Evolutionary conservation across 2,888 invertebrate species (phyloP).

Genomic region (Abscondita cerata): DNA sequence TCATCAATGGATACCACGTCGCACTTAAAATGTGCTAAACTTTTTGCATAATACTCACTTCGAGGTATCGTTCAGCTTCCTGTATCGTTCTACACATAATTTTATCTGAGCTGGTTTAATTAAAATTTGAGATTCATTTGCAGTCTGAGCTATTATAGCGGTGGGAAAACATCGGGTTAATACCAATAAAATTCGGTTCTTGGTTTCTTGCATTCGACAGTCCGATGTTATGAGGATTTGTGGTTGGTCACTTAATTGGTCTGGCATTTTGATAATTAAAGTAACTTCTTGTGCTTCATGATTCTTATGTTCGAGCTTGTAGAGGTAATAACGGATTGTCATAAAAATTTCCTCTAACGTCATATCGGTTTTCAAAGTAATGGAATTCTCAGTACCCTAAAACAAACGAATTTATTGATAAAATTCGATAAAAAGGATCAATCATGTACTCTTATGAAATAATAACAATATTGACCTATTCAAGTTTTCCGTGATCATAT

Average conservation of each 20-base stretch:
- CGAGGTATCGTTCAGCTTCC: not conserved
- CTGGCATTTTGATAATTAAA: not conserved
- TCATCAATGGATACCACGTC: too few relatives aligned
- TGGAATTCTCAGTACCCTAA: slow-evolving; percentile 34
- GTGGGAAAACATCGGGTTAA: slow-evolving; percentile 19
- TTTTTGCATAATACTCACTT: not conserved
- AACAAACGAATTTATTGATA: slow-evolving; percentile 16
- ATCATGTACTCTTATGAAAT: too few relatives aligned
- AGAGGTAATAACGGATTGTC: slow-evolving; percentile 30
- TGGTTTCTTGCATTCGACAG: slow-evolving; percentile 16
- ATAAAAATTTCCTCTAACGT: slow-evolving; percentile 33
- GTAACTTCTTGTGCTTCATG: slow-evolving; percentile 21
- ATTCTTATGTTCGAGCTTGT: slow-evolving; percentile 26
- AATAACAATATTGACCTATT: too few relatives aligned
- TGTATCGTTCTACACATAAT: not conserved
- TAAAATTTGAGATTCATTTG: not conserved
- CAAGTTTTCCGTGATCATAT: too few relatives aligned
- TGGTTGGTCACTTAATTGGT: slow-evolving; percentile 6
- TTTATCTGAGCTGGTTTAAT: slow-evolving; percentile 4
- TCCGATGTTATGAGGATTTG: slow-evolving; percentile 13
- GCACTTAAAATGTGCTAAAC: not conserved
- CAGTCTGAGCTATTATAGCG: not conserved
- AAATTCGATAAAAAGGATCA: too few relatives aligned
- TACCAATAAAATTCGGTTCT: slow-evolving; percentile 25
- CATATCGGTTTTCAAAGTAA: slow-evolving; percentile 30